Percentiles rank a stretch among this genome's conserved stretches.
These are phyloP conservation scores for Steinernema feltiae DNA, from an alignment of 1,140 invertebrate species.

Conservation along the genomic window DNA sequence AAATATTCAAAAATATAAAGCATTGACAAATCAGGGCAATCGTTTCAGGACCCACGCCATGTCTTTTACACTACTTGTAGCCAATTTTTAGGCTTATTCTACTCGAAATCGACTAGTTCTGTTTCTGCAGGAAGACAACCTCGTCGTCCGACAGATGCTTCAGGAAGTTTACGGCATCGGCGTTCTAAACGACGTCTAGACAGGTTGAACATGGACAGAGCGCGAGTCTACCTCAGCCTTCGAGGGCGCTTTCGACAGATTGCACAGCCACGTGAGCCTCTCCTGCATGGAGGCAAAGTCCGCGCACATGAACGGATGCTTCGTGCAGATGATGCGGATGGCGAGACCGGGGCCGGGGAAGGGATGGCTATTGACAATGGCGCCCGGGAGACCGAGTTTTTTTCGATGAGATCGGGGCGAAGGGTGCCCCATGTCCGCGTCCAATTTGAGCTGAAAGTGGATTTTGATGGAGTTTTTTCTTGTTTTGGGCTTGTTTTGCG, in stretches of 20 bases:
- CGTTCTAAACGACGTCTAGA: neutral
- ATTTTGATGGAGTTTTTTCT: neutral
- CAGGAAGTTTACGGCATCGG: conserved; percentile 1
- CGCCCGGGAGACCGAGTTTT: conserved; percentile 78
- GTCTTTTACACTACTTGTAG: conserved; percentile 87
- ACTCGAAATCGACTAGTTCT: conserved; percentile 63
- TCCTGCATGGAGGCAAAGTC: conserved; percentile 87
- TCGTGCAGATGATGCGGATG: conserved; percentile 87
- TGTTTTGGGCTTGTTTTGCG: too few relatives aligned
- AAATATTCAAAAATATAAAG: too few relatives aligned
- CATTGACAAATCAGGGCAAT: too few relatives aligned
- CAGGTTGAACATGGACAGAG: conserved; percentile 4
- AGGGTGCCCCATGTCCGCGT: conserved; percentile 66
- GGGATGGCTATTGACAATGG: conserved; percentile 86
- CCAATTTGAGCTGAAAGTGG: conserved; percentile 39
- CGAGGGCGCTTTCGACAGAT: conserved; percentile 43
- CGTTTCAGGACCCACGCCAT: too few relatives aligned
- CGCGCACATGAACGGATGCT: conserved; percentile 87
- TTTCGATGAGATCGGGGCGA: conserved; percentile 92
- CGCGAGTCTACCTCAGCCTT: neutral
- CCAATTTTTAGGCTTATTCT: conserved; percentile 86
- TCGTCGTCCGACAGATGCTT: conserved; percentile 1
- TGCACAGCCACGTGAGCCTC: conserved; percentile 44
- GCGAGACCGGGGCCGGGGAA: conserved; percentile 88
- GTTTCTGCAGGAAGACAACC: neutral